Conservation (phyloP, 2,113 vertebrate genomes). For the Ginglymostoma cirratum region DNA sequence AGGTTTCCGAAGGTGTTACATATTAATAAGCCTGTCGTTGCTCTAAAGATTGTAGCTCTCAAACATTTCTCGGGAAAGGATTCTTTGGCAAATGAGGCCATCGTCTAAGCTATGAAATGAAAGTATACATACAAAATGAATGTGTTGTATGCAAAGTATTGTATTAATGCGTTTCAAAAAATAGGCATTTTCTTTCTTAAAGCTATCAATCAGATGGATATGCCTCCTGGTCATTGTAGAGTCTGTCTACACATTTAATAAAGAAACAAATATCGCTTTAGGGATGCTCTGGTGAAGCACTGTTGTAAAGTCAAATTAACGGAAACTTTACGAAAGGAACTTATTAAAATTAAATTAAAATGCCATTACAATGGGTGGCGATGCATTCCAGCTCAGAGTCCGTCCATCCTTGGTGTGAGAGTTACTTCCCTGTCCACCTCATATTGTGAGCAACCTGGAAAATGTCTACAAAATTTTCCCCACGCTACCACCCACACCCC, state of each 20-base stretch:
- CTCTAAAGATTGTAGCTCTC: background rate
- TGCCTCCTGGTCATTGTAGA: background rate
- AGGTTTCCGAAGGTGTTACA: conserved; percentile 41
- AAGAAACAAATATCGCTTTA: too few species aligned
- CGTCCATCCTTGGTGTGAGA: background rate
- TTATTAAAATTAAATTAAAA: too few species aligned
- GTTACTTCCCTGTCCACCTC: background rate
- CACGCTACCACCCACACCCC: too few species aligned
- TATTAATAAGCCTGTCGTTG: background rate
- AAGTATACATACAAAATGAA: background rate
- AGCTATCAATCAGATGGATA: background rate
- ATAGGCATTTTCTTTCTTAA: background rate
- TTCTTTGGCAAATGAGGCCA: background rate
- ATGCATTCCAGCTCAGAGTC: too few species aligned
- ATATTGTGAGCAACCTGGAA: background rate
- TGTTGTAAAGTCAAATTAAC: too few species aligned
- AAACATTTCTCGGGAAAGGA: background rate
- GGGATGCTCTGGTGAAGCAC: too few species aligned
- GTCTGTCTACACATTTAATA: too few species aligned
- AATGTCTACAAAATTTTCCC: background rate
- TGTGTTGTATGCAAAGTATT: background rate
- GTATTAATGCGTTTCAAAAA: background rate
- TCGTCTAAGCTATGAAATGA: background rate
- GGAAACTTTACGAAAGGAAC: too few species aligned
- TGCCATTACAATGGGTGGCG: too few species aligned